phyloP scores from a whole-genome alignment of 53 echinoderm and acorn worm species.

The Echinarachnius parma region DNA sequence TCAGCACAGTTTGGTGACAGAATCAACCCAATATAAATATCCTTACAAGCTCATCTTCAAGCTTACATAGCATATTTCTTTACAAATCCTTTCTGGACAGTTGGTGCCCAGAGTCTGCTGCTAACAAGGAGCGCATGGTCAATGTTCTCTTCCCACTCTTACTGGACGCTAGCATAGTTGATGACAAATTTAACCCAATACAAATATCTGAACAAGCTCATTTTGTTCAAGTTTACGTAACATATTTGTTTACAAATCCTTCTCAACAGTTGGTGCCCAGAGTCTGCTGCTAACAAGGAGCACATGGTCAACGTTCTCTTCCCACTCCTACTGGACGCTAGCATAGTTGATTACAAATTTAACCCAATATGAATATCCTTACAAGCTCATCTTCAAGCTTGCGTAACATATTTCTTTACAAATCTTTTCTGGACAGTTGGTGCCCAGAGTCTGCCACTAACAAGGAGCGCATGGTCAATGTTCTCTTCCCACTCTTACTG shows the following conservation, averaged over 20 bases:
- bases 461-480: slow-evolving; percentile 71
- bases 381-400: too few species aligned
- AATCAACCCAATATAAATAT: too few species aligned
- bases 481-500: slow-evolving; percentile 82
- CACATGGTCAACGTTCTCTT: slow-evolving; percentile 70
- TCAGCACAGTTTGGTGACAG: too few species aligned
- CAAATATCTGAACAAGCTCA: too few species aligned
- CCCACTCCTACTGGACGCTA: slow-evolving; percentile 89
- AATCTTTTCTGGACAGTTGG: slow-evolving; percentile 39
- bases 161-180: slow-evolving; percentile 90
- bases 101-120: slow-evolving; percentile 57
- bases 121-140: slow-evolving; percentile 66
- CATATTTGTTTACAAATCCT: not conserved
- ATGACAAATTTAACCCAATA: too few species aligned
- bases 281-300: slow-evolving; percentile 61
- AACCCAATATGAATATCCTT: too few species aligned
- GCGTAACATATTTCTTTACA: too few species aligned
- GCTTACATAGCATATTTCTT: not conserved
- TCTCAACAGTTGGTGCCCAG: slow-evolving; percentile 58
- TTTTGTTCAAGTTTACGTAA: too few species aligned
- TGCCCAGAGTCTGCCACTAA: slow-evolving; percentile 55
- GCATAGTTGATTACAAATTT: too few species aligned
- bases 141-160: slow-evolving; percentile 83
- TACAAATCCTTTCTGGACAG: slow-evolving; percentile 20
- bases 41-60: not conserved